Conservation (phyloP, 92 coral and sea anemone species). For the Anthopleura xanthogrammica region DNA sequence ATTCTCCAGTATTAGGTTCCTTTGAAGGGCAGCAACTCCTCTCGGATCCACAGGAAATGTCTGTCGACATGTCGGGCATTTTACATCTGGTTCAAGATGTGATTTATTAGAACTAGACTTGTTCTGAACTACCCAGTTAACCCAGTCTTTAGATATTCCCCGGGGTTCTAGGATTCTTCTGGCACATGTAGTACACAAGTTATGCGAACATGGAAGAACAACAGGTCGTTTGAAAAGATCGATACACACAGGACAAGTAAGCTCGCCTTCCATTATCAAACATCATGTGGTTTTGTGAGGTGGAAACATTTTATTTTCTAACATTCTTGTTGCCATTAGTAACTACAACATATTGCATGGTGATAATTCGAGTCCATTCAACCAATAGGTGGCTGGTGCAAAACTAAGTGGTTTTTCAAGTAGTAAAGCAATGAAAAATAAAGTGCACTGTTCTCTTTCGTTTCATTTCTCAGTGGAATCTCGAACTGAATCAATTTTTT, state of each 20-base stretch:
- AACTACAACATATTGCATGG: not conserved
- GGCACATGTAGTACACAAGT: constrained; percentile 84
- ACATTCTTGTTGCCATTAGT: constrained; percentile 17
- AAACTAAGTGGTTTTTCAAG: too few species aligned
- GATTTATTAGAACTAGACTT: constrained; percentile 58
- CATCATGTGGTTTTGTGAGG: not conserved
- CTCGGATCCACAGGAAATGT: constrained; percentile 76
- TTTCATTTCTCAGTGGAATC: too few species aligned
- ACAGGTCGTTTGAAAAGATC: constrained; percentile 78
- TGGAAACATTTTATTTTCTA: not conserved
- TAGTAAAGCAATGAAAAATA: too few species aligned
- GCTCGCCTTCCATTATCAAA: constrained; percentile 62
- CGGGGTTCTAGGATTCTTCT: constrained; percentile 70
- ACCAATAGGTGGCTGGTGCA: too few species aligned
- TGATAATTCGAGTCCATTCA: not conserved
- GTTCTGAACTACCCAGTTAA: constrained; percentile 75
- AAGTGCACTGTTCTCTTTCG: too few species aligned
- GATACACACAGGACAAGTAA: constrained; percentile 81
- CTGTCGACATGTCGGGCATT: constrained; percentile 81
- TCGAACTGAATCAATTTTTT: too few species aligned
- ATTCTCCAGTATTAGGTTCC: constrained; percentile 76
- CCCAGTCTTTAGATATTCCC: constrained; percentile 83
- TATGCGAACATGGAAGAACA: constrained; percentile 85
- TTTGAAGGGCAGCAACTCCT: constrained; percentile 76
- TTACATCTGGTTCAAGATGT: constrained; percentile 84